These are phyloP conservation scores for Naso thynnoides DNA, from an alignment of 2,797 vertebrate genomes.

Conservation along the genomic window DNA sequence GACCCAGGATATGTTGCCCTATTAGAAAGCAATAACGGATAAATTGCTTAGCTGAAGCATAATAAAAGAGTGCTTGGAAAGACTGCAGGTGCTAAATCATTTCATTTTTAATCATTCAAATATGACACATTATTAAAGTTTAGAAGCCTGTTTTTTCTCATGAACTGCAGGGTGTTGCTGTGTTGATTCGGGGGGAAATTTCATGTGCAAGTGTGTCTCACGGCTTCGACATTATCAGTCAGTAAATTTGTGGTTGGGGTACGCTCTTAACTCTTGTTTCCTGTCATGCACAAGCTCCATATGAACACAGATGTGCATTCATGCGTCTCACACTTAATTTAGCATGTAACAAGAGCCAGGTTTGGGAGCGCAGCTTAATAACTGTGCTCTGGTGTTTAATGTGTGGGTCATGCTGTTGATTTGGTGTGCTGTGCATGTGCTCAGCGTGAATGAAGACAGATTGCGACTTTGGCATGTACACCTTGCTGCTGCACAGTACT, in stretches of 20 bases:
- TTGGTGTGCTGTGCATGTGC: constrained; percentile 38
- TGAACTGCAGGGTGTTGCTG: constrained; percentile 32
- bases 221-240: constrained; percentile 35
- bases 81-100: constrained; percentile 55
- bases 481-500: constrained; percentile 35
- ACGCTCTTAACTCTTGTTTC: constrained; percentile 47
- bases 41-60: constrained; percentile 58
- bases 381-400: constrained; percentile 47
- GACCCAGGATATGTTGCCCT: constrained; percentile 59
- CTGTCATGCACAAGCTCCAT: constrained; percentile 28
- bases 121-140: constrained; percentile 61
- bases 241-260: constrained; percentile 21
- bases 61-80: constrained; percentile 53
- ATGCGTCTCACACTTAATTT: constrained; percentile 58
- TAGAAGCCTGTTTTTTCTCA: constrained; percentile 18
- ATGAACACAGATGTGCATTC: constrained; percentile 62
- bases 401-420: constrained; percentile 41
- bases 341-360: constrained; percentile 50
- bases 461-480: constrained; percentile 44
- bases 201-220: constrained; percentile 28
- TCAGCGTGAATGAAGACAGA: constrained; percentile 39
- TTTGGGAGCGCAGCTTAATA: constrained; percentile 48
- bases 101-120: constrained; percentile 67
- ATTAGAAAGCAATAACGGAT: constrained; percentile 67
- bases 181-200: constrained; percentile 37